These are phyloP conservation scores for Lepidotrigona ventralis DNA, from an alignment of 1,140 invertebrate species.

Conservation along the genomic window DNA sequence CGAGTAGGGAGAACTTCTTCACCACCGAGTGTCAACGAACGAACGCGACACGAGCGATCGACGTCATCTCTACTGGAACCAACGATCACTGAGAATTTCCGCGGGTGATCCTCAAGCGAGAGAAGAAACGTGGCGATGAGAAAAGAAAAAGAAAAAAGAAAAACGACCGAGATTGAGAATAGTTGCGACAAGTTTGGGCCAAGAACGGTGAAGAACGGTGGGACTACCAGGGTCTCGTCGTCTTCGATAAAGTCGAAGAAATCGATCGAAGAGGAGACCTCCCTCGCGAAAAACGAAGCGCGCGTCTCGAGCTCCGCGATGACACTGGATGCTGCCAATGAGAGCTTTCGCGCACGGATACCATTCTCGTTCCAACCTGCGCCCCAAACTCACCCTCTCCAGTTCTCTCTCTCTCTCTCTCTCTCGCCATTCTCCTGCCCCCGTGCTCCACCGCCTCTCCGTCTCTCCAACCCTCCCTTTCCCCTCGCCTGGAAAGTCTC, in stretches of 20 bases:
- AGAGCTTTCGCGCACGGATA: conserved; percentile 67
- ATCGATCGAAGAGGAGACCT: background rate
- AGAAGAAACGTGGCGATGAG: no score
- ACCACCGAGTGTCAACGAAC: background rate
- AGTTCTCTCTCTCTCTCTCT: no score
- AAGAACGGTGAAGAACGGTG: background rate
- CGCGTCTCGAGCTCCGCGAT: conserved; percentile 75
- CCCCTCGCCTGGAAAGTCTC: background rate
- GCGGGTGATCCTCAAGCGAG: background rate
- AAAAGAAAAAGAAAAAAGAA: background rate
- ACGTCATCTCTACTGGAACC: no score
- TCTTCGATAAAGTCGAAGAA: background rate
- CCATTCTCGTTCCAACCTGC: conserved; percentile 47
- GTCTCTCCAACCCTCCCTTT: background rate
- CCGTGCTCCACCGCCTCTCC: background rate
- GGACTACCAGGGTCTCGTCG: background rate
- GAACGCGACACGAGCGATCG: no score
- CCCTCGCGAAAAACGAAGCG: conserved; percentile 50
- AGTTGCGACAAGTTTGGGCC: background rate
- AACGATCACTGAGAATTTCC: background rate
- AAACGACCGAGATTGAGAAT: background rate
- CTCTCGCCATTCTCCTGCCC: no score
- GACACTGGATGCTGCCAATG: conserved; percentile 71
- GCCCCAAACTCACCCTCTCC: conserved; percentile 30
- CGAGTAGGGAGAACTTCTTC: background rate